Evolutionary conservation across 2,113 vertebrate genomes (phyloP).

Genomic region (Hippocampus comes): DNA sequence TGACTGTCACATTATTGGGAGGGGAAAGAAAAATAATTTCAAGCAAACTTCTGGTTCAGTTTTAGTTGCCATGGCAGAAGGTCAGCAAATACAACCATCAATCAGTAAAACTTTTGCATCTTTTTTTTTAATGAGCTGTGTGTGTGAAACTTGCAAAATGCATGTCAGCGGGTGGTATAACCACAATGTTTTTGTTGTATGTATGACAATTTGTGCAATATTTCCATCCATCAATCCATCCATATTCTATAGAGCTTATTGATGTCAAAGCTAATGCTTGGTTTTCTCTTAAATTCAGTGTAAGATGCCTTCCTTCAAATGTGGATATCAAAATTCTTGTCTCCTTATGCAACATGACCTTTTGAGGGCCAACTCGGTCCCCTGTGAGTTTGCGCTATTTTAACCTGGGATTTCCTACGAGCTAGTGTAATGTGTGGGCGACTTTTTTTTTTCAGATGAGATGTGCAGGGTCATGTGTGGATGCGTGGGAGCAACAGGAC

Average conservation of each 20-base stretch:
- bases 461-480: conserved; percentile 64
- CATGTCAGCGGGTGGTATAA: too few relatives aligned
- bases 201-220: too few relatives aligned
- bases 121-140: too few relatives aligned
- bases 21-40: neutral
- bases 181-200: too few relatives aligned
- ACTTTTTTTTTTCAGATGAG: conserved; percentile 51
- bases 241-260: neutral
- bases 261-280: neutral
- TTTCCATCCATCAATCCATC: neutral
- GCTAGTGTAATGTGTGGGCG: conserved; percentile 60
- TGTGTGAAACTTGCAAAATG: too few relatives aligned
- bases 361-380: conserved; percentile 49
- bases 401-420: conserved; percentile 66
- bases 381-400: conserved; percentile 48
- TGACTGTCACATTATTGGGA: neutral
- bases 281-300: neutral
- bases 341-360: conserved; percentile 33
- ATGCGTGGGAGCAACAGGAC: conserved; percentile 58
- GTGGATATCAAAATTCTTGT: conserved; percentile 13
- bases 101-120: neutral
- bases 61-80: neutral
- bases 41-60: neutral
- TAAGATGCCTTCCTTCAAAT: conserved; percentile 4
- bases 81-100: neutral